Conservation (phyloP, 1,140 invertebrate genomes). For the Drosophila nannoptera region DNA sequence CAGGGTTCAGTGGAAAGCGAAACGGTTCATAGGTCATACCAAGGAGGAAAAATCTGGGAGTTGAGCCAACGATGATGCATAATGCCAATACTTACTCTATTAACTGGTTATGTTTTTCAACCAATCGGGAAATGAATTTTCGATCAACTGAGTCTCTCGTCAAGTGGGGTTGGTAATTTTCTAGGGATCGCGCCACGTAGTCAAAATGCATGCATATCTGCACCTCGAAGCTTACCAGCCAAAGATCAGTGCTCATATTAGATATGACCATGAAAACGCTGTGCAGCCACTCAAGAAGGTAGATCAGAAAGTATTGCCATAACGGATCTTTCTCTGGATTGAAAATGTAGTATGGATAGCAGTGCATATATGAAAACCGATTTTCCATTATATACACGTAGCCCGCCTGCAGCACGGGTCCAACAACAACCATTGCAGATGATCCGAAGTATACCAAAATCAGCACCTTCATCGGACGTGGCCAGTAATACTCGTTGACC, state of each 20-base stretch:
- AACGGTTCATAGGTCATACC: no score
- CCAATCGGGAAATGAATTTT: constrained; percentile 39
- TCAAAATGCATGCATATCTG: constrained; percentile 62
- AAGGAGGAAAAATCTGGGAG: no score
- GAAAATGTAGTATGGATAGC: constrained; percentile 46
- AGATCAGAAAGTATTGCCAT: constrained; percentile 46
- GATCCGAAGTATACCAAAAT: constrained; percentile 34
- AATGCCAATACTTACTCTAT: constrained; percentile 30
- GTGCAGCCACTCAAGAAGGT: constrained; percentile 45
- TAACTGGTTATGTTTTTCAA: constrained; percentile 46
- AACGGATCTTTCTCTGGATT: constrained; percentile 26
- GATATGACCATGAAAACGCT: constrained; percentile 45
- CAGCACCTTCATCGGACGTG: constrained; percentile 9
- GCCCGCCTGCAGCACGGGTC: constrained; percentile 30
- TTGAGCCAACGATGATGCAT: no score
- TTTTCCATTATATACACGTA: not conserved
- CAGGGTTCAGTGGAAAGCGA: no score
- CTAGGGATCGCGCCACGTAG: constrained; percentile 31
- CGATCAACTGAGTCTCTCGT: constrained; percentile 22
- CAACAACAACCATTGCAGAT: constrained; percentile 42
- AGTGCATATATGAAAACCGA: constrained; percentile 42
- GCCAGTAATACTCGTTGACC: constrained; percentile 54
- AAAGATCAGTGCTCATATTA: constrained; percentile 51
- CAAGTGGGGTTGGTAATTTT: constrained; percentile 33
- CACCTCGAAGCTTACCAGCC: constrained; percentile 47